Conservation (phyloP, 1,140 invertebrate genomes). For the Amphibalanus amphitrite region DNA sequence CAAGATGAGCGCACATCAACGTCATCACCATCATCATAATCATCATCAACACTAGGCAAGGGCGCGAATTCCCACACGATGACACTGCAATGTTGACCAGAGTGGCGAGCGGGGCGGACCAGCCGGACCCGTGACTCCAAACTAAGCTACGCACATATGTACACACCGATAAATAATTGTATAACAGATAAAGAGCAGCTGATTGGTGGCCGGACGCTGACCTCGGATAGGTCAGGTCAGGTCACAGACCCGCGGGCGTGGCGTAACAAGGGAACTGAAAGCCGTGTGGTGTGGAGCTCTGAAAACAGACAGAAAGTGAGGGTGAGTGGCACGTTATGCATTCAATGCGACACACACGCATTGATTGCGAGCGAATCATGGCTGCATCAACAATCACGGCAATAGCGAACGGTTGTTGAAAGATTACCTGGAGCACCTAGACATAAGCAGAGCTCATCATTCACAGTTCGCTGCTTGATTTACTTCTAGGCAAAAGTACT, state of each 20-base stretch:
- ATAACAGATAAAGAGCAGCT: conserved; percentile 1
- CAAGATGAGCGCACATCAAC: not conserved
- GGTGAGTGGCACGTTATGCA: too few relatives aligned
- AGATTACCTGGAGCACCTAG: not conserved
- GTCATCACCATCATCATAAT: too few relatives aligned
- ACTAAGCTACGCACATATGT: not conserved
- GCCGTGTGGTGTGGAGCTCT: not conserved
- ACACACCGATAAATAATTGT: not conserved
- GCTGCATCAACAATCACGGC: too few relatives aligned
- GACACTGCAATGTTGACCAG: not conserved
- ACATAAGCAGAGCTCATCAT: not conserved
- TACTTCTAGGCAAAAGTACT: too few relatives aligned
- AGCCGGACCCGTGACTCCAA: not conserved
- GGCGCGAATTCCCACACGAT: not conserved
- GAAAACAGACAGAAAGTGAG: not conserved
- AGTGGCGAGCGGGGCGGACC: not conserved
- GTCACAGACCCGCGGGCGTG: not conserved
- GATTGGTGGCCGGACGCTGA: not conserved
- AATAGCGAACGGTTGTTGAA: too few relatives aligned
- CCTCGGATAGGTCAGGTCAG: not conserved
- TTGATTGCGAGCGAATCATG: too few relatives aligned
- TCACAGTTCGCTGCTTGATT: too few relatives aligned
- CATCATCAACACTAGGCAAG: not conserved
- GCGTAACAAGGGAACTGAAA: not conserved
- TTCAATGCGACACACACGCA: too few relatives aligned